Percentiles rank a stretch among this genome's conserved stretches.
These are phyloP conservation scores for Lasioglossum oenotherae DNA, from an alignment of 2,888 invertebrate genomes.

Conservation along the genomic window DNA sequence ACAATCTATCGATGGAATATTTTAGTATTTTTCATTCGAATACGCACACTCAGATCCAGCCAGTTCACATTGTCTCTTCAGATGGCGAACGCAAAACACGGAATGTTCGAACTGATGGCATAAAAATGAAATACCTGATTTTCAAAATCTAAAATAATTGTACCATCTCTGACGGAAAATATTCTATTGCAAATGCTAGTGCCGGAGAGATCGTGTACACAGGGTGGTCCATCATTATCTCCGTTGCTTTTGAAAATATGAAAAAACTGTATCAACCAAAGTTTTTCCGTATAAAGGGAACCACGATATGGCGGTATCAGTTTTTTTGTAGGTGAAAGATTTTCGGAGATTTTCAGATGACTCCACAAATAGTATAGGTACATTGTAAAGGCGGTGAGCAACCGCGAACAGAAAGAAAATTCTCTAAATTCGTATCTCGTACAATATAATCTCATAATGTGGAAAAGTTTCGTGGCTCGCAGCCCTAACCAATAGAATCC, in stretches of 20 bases:
- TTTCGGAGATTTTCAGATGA: too few relatives aligned
- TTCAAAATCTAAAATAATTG: background rate
- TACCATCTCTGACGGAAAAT: background rate
- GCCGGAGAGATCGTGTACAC: too few relatives aligned
- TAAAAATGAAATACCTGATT: background rate
- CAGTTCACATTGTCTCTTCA: background rate
- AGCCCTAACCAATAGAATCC: background rate
- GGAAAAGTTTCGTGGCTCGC: background rate
- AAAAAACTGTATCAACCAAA: too few relatives aligned
- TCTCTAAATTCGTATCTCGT: background rate
- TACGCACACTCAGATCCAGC: background rate
- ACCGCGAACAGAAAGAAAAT: background rate
- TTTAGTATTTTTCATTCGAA: background rate
- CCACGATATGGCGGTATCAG: too few relatives aligned
- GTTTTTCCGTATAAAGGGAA: too few relatives aligned
- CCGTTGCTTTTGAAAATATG: too few relatives aligned
- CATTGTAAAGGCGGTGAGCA: background rate
- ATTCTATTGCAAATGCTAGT: background rate
- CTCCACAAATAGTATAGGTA: background rate
- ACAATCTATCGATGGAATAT: background rate
- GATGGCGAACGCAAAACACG: background rate
- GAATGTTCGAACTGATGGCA: background rate
- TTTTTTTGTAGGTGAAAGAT: too few relatives aligned
- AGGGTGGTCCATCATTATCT: too few relatives aligned
- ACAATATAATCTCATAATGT: background rate